Percentiles rank a stretch among this genome's conserved stretches.
Evolutionary conservation across 2,888 invertebrate genomes (phyloP).

Genomic region (Eueremaeus valkanovi): DNA sequence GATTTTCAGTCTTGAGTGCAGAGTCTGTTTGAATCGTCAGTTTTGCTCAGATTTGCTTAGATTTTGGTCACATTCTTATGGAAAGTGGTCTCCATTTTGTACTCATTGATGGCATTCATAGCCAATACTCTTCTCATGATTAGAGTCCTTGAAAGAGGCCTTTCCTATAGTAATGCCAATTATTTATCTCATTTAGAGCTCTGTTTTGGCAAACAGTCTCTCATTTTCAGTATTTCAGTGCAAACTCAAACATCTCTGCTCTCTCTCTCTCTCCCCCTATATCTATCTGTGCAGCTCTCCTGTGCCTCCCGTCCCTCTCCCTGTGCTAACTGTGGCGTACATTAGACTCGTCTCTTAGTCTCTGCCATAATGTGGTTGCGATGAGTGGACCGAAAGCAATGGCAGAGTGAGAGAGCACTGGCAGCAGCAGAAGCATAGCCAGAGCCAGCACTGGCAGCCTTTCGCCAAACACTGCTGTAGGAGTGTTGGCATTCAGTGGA

Average conservation of each 20-base stretch:
- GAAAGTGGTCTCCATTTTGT: conserved; percentile 17
- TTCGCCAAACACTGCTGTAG: conserved; percentile 1
- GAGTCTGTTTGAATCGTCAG: no score
- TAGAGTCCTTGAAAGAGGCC: conserved; percentile 17
- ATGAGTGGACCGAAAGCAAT: conserved; percentile 8
- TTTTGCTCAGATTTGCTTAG: no score
- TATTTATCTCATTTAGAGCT: conserved; percentile 22
- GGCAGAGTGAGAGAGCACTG: no score
- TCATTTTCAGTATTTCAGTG: conserved; percentile 8
- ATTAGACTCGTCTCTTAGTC: conserved; percentile 15
- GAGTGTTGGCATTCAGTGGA: conserved; percentile 23
- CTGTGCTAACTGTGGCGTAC: background rate
- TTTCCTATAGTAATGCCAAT: conserved; percentile 22
- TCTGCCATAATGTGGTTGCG: background rate
- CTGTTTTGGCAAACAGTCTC: conserved; percentile 15
- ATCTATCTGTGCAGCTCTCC: background rate
- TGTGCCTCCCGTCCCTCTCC: background rate
- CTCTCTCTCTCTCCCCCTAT: no score
- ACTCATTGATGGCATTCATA: conserved; percentile 16
- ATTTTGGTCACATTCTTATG: background rate
- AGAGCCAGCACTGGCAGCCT: background rate
- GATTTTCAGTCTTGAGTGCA: no score
- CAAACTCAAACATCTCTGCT: no score
- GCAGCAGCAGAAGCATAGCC: background rate
- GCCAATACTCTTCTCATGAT: conserved; percentile 3